Conservation (phyloP, 2,797 vertebrate species). For the Coilia nasus region DNA sequence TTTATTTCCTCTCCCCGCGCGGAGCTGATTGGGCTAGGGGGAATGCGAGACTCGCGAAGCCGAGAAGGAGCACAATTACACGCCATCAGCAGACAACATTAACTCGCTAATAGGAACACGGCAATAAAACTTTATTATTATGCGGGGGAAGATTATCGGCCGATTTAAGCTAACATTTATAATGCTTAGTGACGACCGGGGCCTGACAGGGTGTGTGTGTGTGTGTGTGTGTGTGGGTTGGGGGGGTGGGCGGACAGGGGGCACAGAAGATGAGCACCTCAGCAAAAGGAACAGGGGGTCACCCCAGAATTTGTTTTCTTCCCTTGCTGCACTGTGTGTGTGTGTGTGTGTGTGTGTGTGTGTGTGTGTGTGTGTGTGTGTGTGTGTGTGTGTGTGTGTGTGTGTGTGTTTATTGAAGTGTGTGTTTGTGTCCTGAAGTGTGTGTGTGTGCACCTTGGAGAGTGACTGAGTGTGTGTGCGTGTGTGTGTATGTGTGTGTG, state of each 20-base stretch:
- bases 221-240: background rate
- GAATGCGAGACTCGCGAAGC: conserved; percentile 80
- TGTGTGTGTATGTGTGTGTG: too few relatives aligned
- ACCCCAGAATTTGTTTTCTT: background rate
- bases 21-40: conserved; percentile 86
- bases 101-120: conserved; percentile 86
- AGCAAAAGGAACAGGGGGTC: background rate
- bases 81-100: conserved; percentile 90
- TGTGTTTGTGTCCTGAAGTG: too few relatives aligned
- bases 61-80: conserved; percentile 83
- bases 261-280: conserved; percentile 42
- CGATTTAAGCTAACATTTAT: conserved; percentile 90
- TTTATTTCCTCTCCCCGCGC: conserved; percentile 79
- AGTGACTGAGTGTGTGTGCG: too few relatives aligned
- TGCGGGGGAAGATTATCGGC: conserved; percentile 85
- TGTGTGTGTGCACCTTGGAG: too few relatives aligned
- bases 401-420: too few relatives aligned
- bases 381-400: background rate
- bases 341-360: background rate
- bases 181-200: conserved; percentile 84
- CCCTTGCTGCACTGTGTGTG: background rate
- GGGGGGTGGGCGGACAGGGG: conserved; percentile 48
- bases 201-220: background rate
- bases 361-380: background rate
- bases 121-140: conserved; percentile 86